phyloP scores from a whole-genome alignment of 2,113 vertebrate species.

The Podarcis cretensis region DNA sequence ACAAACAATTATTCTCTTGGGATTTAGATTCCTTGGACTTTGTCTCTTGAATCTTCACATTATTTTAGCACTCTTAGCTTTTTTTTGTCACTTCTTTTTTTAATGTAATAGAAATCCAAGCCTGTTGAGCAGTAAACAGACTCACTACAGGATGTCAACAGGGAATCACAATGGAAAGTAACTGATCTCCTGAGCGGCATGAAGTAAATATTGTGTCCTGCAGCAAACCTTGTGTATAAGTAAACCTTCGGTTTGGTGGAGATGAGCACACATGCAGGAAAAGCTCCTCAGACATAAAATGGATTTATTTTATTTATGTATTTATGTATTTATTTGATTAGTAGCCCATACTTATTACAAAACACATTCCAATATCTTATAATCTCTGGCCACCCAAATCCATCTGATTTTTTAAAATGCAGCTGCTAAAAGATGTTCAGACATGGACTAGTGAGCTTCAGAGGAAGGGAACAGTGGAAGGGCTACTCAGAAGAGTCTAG shows the following conservation, averaged over 20 bases:
- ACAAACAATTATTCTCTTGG: constrained; percentile 26
- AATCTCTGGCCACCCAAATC: neutral
- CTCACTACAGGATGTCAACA: constrained; percentile 53
- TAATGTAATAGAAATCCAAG: constrained; percentile 42
- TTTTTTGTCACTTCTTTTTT: constrained; percentile 22
- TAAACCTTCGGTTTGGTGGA: constrained; percentile 43
- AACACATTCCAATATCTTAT: no score
- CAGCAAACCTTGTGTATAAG: constrained; percentile 67
- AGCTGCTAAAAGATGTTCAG: neutral
- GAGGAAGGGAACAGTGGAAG: neutral
- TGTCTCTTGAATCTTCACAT: constrained; percentile 43
- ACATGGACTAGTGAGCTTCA: neutral
- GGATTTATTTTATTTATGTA: neutral
- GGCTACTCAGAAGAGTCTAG: neutral
- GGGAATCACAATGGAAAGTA: constrained; percentile 68
- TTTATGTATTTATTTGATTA: neutral
- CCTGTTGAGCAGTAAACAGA: constrained; percentile 56
- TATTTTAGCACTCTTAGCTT: constrained; percentile 42
- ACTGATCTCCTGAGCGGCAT: constrained; percentile 66
- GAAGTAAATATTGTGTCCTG: constrained; percentile 64
- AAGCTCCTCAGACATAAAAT: neutral
- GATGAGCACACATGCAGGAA: constrained; percentile 42
- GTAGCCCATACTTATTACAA: neutral
- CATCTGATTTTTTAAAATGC: neutral
- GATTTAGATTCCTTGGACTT: constrained; percentile 55